Evolutionary conservation across 1,140 invertebrate genomes (phyloP).

Genomic region (Lepidotrigona ventralis): DNA sequence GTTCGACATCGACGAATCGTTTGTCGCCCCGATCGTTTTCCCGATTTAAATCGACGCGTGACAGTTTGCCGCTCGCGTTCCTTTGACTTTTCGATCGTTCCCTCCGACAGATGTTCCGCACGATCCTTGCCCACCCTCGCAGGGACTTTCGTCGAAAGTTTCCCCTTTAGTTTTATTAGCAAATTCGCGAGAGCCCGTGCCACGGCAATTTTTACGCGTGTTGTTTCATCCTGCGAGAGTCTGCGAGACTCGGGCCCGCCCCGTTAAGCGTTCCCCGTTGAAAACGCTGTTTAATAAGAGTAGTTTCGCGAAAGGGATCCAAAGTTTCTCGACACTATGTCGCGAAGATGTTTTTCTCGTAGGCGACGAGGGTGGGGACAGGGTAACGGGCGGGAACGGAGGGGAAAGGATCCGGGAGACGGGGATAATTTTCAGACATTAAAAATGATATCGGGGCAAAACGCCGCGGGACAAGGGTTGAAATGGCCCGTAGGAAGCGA

Average conservation of each 20-base stretch:
- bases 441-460: slow-evolving; percentile 78
- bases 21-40: background rate
- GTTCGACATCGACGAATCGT: slow-evolving; percentile 23
- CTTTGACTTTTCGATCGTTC: slow-evolving; percentile 22
- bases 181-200: background rate
- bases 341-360: slow-evolving; percentile 39
- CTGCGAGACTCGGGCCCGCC: background rate
- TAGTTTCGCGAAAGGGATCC: slow-evolving; percentile 34
- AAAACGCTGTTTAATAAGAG: slow-evolving; percentile 33
- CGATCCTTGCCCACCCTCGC: background rate
- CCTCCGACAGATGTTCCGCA: slow-evolving; percentile 13
- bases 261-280: background rate
- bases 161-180: slow-evolving; percentile 23
- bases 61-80: slow-evolving; percentile 31
- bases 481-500: slow-evolving; percentile 60
- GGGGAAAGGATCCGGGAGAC: slow-evolving; percentile 31
- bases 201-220: slow-evolving; percentile 10
- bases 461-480: slow-evolving; percentile 72
- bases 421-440: slow-evolving; percentile 78
- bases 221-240: background rate
- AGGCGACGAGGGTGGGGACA: background rate
- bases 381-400: background rate
- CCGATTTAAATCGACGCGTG: slow-evolving; percentile 15
- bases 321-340: slow-evolving; percentile 3
- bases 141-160: background rate